Evolutionary conservation across 2,888 invertebrate genomes (phyloP), one percentile per base, ranked within the genome.

Genomic region (Argynnis bischoffii): DNA sequence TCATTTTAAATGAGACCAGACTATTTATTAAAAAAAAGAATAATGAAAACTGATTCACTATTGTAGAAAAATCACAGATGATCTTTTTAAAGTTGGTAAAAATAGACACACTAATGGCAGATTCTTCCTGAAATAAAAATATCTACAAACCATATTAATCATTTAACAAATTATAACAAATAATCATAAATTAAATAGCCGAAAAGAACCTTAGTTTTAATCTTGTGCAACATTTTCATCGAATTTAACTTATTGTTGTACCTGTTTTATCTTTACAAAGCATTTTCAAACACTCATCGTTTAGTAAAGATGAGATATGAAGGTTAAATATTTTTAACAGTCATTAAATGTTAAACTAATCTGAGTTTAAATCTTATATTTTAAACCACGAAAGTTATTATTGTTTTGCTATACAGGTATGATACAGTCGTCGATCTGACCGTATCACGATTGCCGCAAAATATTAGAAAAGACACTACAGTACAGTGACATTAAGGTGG

Each of bases 381-480:
- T 64, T 69, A 31, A 50, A 13, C 13, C 31, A 18, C 63, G 56
- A 41, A 61, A 65, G 71, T 71, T 68, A 54, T 56, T 70, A 72
- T 86, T 87, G 84, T 85, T 84, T 79, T 74, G 71, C 35, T 75
- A 76, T 77, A 80, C 80, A 81, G 81, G 78, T 78, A 75, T 79
- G 83, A 80, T 78, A 78, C 79, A 81, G 85, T 86, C 86, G 78
- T 64, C 51, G 69, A 79, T 80, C 80, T 86, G 87, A 88, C 63
- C 61, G 69, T 75, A 78, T 73, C 76, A 69, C 60, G 67, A 68
- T 75, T 80, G 84, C 80, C 83, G 87, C 88, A 85, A 90, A 90
- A 90, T 90, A 88, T 88, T 89, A 86, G 76, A 82, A 73, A 86
- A 84, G 35, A 41, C 35, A 41, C 35, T 41, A 1, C n/a, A n/a